phyloP scores from a whole-genome alignment of 1,140 invertebrate genomes.

The Apis dorsata region DNA sequence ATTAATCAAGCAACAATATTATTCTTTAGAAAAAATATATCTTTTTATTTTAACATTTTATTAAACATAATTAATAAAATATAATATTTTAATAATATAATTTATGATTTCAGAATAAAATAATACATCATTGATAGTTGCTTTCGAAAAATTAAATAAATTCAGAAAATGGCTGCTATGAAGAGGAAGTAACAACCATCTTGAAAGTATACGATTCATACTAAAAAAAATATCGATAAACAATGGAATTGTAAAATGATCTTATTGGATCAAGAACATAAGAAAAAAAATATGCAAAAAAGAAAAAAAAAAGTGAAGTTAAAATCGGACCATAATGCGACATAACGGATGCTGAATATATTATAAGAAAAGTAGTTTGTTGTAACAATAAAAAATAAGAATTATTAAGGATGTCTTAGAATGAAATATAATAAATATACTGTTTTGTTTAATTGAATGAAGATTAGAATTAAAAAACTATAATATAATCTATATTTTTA shows the following conservation, averaged over 20 bases:
- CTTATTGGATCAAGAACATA: background rate
- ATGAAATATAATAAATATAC: background rate
- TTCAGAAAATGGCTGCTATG: background rate
- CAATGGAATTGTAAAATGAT: slow-evolving; percentile 36
- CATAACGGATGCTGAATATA: slow-evolving; percentile 38
- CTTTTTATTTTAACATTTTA: no score
- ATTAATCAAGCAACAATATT: no score
- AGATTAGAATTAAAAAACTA: no score
- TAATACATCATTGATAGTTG: slow-evolving; percentile 1
- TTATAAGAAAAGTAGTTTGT: slow-evolving; percentile 44
- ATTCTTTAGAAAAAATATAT: no score
- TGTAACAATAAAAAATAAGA: slow-evolving; percentile 36
- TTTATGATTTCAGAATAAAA: slow-evolving; percentile 7
- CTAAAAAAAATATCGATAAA: background rate
- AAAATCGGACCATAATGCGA: slow-evolving; percentile 40
- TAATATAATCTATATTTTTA: no score
- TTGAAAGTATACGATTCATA: slow-evolving; percentile 13
- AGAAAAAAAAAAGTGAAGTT: slow-evolving; percentile 8
- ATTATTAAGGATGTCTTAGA: slow-evolving; percentile 17
- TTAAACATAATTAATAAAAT: background rate
- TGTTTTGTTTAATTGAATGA: no score
- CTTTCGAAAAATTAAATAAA: slow-evolving; percentile 11
- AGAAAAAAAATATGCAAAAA: background rate
- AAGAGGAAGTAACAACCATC: background rate
- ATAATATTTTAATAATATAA: background rate